phyloP scores from a whole-genome alignment of 2,113 vertebrate species.

The Gymnobelideus leadbeateri region DNA sequence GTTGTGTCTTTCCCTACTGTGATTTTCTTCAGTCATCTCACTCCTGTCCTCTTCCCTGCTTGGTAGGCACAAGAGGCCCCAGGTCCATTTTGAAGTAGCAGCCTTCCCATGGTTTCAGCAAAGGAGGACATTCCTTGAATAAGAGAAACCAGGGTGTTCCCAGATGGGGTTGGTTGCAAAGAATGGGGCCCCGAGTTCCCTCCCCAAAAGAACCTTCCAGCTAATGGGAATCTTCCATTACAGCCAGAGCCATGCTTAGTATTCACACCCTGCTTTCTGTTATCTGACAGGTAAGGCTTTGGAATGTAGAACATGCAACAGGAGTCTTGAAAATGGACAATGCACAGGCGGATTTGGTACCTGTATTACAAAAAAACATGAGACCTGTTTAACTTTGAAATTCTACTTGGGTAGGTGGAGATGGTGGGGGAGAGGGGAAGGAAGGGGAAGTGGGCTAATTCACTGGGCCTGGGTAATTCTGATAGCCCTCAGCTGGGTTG shows the following conservation, averaged over 20 bases:
- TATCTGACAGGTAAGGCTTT: not conserved
- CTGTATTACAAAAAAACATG: not conserved
- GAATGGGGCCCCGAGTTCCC: not conserved
- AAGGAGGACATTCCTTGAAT: not conserved
- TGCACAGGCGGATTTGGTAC: not conserved
- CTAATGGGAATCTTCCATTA: not conserved
- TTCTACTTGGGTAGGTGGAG: not conserved
- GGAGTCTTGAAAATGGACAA: not conserved
- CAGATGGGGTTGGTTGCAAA: not conserved
- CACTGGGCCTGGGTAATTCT: not conserved
- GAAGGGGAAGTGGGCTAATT: not conserved
- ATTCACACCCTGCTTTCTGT: not conserved
- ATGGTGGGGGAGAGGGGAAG: not conserved
- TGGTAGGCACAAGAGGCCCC: not conserved
- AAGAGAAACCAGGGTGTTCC: not conserved
- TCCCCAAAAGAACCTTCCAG: not conserved
- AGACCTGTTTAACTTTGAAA: not conserved
- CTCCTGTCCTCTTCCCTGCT: not conserved
- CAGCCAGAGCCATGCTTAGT: not conserved
- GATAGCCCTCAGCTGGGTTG: not conserved
- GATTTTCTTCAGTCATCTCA: not conserved
- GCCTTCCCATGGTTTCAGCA: not conserved
- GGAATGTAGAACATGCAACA: not conserved
- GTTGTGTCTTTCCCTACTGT: not conserved
- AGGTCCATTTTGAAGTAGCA: not conserved